Base-by-base conservation (phyloP, 2,888 invertebrate genomes). In the Drosophila neutralis region DNA sequence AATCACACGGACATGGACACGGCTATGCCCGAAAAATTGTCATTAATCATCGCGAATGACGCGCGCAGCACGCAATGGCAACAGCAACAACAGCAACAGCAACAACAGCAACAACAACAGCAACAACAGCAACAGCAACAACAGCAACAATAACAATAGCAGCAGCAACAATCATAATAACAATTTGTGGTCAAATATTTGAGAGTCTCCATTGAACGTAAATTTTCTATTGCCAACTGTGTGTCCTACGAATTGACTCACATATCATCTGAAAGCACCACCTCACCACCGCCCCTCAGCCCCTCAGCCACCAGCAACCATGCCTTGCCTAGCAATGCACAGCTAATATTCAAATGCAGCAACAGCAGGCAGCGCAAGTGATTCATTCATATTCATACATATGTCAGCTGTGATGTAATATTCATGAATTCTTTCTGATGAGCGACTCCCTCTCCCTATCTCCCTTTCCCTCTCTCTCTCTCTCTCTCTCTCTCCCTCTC, bases 151-250 rank as follows among this genome's bases (percentile, higher is more conserved):
- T 61, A 71, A 29, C 29, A 29, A 29, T 6, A 6, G 31, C 61
- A 76, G 29, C 72, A 77, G 18, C 52, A 65, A 77, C 69, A 71
- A 83, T 66, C 83, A 83, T 87, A 87, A 84, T 86, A 84, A 89
- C 89, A 81, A 84, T 83, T 84, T 84, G 84, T 81, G 81, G 63
- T 87, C 78, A 84, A 84, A 88, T 88, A 86, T 88, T 84, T 88
- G 86, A 82, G 68, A 57, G 79, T 66, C 70, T 61, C 53, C 53
- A 29, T 35, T 48, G 67, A 76, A 60, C 80, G 82, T 70, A 70
- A 76, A 85, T 77, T 79, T 80, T 76, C 78, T 80, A 78, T 80
- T 76, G 45, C 54, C 63, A 57, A 57, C 73, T 42, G 54, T 6
- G 42, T 15, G 42, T 10, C 21, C 13, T 15, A 36, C 35, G 27